These are phyloP conservation scores for Tanypteryx hageni DNA, from an alignment of 2,888 invertebrate species.

Conservation along the genomic window DNA sequence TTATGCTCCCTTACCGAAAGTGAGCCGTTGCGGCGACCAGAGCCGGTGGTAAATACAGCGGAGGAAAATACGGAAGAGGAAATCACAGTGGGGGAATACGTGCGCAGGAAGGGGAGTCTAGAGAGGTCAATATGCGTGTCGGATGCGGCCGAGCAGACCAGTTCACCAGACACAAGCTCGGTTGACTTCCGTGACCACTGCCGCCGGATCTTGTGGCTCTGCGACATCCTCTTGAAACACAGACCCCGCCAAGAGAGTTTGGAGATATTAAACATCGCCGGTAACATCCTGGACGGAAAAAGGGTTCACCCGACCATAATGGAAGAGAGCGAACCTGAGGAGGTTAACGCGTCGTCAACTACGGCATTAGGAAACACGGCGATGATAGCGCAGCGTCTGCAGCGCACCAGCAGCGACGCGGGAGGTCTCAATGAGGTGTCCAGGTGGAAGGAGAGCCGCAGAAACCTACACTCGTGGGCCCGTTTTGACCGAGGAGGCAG, in stretches of 20 bases:
- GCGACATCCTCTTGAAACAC: slow-evolving; percentile 65
- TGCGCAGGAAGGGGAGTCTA: not conserved
- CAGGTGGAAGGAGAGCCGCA: not conserved
- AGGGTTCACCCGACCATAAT: slow-evolving; percentile 62
- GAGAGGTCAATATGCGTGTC: not conserved
- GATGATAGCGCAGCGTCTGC: slow-evolving; percentile 15
- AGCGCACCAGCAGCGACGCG: not conserved
- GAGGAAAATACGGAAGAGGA: not conserved
- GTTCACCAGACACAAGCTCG: not conserved
- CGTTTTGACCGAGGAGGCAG: not conserved
- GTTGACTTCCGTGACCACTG: slow-evolving; percentile 46
- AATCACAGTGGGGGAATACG: not conserved
- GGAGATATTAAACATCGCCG: slow-evolving; percentile 65
- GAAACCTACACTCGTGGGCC: slow-evolving; percentile 30
- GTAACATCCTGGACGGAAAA: slow-evolving; percentile 66
- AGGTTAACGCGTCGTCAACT: slow-evolving; percentile 17
- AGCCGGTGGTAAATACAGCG: not conserved
- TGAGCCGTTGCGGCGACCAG: not conserved
- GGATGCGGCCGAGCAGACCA: not conserved
- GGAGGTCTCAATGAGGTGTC: slow-evolving; percentile 31
- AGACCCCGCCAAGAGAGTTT: slow-evolving; percentile 65
- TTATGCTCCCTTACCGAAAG: not conserved
- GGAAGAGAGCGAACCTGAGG: slow-evolving; percentile 57
- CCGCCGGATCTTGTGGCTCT: slow-evolving; percentile 64
- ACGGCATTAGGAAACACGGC: not conserved